Evolutionary conservation across 2,797 vertebrate species (phyloP), one percentile per base, ranked within the genome.

Genomic region (Triplophysa yarkandensis): DNA sequence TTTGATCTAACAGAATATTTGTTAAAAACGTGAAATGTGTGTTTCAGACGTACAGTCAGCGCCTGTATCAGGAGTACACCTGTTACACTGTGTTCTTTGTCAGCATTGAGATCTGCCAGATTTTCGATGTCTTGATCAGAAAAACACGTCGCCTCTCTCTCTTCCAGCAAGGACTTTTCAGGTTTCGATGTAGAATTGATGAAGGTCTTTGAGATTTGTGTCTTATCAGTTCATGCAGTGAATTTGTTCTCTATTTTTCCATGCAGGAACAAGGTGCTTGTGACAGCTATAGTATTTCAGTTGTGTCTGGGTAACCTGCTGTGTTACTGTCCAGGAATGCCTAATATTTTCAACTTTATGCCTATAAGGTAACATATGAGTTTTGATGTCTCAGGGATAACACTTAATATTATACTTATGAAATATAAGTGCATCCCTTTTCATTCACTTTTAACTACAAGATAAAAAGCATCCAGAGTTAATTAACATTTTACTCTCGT

Each of bases 311-410:
- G 95, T 81, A 94, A 92, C 84, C 91, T 96, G 87, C 91, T 96
- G n/a, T 96, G 95, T 77, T 95, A 95, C 87, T 95, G 94, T 80
- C 95, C 95, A 0, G 94, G 94, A 0, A 95, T 96, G 95, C 94
- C 94, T 34, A 95, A 95, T 54, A 93, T 95, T 82, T 95, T 96
- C 85, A 96, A 96, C 85, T 96, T 96, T 85, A 95, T 96, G 95
- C 95, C 95, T 4, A 94, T 96, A 74, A 90, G 95, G 94, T 95
- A 88, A 17, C 7, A 9, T 54, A 19, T 36, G 19, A 19, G 44
- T 50, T 11, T 21, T 50, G 4, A 21, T 44, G 44, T 1, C 6
- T 46, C 19, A 17, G n/a, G 6, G n/a, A 2, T 19, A 17, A 44
- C n/a, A 44, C n/a, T 4, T 6, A 17, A 14, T 7, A 7, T 46